Evolutionary conservation across 2,797 vertebrate species (phyloP).

Genomic region (Bradypodion pumilum): DNA sequence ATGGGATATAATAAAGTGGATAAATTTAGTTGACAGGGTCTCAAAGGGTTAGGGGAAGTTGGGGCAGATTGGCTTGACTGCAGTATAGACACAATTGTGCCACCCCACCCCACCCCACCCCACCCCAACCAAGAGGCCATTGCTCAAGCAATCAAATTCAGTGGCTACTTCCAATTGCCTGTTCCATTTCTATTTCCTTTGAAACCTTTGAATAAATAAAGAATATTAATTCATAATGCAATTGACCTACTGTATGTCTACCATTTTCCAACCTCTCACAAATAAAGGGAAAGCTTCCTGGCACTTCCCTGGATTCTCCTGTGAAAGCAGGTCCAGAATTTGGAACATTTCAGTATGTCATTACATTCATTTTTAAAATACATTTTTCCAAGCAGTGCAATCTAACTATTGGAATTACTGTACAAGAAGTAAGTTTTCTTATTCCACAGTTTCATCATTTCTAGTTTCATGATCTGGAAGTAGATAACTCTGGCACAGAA

Average conservation of each 20-base stretch:
- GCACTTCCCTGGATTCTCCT: too few species aligned
- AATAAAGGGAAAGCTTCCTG: too few species aligned
- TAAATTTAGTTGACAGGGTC: too few species aligned
- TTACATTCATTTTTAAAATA: neutral
- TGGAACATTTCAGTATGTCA: neutral
- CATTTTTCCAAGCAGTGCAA: neutral
- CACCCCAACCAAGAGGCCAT: too few species aligned
- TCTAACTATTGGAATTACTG: neutral
- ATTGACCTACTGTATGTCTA: neutral
- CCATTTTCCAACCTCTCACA: neutral
- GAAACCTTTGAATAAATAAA: neutral
- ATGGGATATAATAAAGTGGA: too few species aligned
- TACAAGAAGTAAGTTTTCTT: neutral
- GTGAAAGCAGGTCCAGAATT: neutral
- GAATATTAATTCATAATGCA: neutral
- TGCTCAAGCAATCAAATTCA: neutral
- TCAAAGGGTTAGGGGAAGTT: too few species aligned
- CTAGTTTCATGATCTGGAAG: neutral
- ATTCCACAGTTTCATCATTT: neutral
- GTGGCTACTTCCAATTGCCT: neutral
- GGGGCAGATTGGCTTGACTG: too few species aligned
- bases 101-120: too few species aligned
- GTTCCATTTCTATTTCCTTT: neutral
- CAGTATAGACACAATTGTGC: too few species aligned
- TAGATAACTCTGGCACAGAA: neutral